A percentile compares a stretch with the other conserved stretches of the same genome.
These are phyloP conservation scores for Artibeus jamaicensis DNA, from an alignment of 2,797 vertebrate genomes.

Conservation along the genomic window DNA sequence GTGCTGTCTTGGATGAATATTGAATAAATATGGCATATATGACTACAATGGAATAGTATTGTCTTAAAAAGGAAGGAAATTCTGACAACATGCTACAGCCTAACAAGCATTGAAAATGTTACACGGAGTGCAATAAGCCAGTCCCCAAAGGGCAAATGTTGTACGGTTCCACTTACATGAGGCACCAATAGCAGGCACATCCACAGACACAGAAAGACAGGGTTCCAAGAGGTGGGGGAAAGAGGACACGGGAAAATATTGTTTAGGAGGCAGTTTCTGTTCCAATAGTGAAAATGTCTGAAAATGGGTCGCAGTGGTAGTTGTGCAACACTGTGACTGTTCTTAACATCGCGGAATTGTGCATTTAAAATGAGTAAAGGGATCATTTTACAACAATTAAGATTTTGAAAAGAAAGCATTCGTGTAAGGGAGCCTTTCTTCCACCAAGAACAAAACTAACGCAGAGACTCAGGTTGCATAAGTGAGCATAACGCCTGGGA, in stretches of 20 bases:
- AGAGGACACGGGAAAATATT: background rate
- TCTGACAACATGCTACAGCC: background rate
- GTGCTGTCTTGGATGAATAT: background rate
- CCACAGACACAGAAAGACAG: too few relatives aligned
- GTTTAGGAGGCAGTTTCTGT: background rate
- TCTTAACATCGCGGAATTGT: background rate
- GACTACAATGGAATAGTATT: background rate
- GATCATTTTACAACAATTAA: background rate
- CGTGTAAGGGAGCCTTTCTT: background rate
- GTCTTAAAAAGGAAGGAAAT: background rate
- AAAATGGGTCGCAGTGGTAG: background rate
- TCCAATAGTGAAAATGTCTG: background rate
- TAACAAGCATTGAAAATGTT: background rate
- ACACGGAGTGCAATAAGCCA: background rate
- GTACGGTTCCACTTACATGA: background rate
- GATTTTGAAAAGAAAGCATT: background rate
- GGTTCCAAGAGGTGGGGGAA: background rate
- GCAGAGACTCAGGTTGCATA: background rate
- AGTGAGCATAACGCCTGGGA: background rate
- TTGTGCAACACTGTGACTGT: background rate
- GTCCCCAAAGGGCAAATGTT: background rate
- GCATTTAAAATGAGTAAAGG: background rate
- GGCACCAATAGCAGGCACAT: too few relatives aligned
- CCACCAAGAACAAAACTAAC: background rate
- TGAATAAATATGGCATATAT: background rate